A percentile compares a stretch with the other conserved stretches of the same genome.
Conservation (phyloP, 2,888 invertebrate species). For the Herminia tarsipennalis region DNA sequence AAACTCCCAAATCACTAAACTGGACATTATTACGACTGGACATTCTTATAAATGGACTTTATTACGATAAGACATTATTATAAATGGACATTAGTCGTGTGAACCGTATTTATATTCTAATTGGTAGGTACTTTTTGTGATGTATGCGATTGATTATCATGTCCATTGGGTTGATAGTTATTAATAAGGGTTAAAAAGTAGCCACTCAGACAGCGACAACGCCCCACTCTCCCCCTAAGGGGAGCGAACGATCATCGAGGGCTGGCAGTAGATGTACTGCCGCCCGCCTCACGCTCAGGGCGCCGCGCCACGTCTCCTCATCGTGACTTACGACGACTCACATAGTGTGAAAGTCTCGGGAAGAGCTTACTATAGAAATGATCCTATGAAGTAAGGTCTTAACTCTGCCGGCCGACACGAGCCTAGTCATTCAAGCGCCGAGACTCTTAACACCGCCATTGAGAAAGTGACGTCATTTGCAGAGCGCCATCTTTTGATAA, state of each 20-base stretch:
- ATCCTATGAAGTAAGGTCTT: slow-evolving; percentile 53
- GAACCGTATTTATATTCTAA: too few relatives aligned
- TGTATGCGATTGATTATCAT: too few relatives aligned
- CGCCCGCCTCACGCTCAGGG: slow-evolving; percentile 50
- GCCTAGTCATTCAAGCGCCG: slow-evolving; percentile 15
- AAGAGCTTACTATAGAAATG: slow-evolving; percentile 59
- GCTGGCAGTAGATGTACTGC: slow-evolving; percentile 32
- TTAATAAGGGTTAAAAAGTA: slow-evolving; percentile 8
- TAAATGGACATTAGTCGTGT: too few relatives aligned
- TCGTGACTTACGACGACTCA: slow-evolving; percentile 45
- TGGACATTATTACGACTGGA: too few relatives aligned
- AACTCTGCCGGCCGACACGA: not conserved
- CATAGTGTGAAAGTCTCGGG: slow-evolving; percentile 48
- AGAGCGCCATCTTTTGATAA: slow-evolving; percentile 29
- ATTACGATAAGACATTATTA: too few relatives aligned
- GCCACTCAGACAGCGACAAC: slow-evolving; percentile 36
- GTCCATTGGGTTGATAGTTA: too few relatives aligned
- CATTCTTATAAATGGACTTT: too few relatives aligned
- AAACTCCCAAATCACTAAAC: too few relatives aligned
- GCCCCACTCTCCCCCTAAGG: slow-evolving; percentile 31
- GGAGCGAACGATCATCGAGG: slow-evolving; percentile 56
- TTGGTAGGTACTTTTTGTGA: too few relatives aligned
- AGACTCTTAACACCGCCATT: slow-evolving; percentile 15
- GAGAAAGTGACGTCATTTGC: slow-evolving; percentile 11
- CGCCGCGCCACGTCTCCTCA: slow-evolving; percentile 54